Base-by-base conservation (phyloP, 2,113 vertebrate genomes). In the Pteropus alecto region DNA sequence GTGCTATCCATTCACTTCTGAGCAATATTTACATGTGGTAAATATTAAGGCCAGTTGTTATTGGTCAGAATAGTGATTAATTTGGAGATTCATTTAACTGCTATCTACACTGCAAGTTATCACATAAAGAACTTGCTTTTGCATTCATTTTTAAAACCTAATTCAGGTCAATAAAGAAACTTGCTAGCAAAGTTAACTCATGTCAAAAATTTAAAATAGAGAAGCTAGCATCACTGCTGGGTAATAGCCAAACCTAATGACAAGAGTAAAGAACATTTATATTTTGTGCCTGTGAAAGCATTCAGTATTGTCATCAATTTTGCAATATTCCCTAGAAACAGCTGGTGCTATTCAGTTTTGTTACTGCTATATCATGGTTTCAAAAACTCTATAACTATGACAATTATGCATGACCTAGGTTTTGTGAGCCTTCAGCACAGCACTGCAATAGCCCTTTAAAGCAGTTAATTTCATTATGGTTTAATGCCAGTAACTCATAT, bases 381-480 rank as follows among this genome's bases (percentile, higher is more conserved):
- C 61, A 95, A 38, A 90, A 90, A 12, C 71, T 78, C 54, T 30
- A 22, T 16, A 67, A 30, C 60, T 86, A 13, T 76, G 81, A 24
- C 87, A 95, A 30, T 93, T 93, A 63, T 60, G 73, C 73, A 51
- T 79, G 76, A 87, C 26, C n/a, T 83, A 41, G 30, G 13, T 19
- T 71, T 38, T 30, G 24, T 90, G 24, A 81, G 15, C 85, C 38
- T 51, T 15, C 0, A 46, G 11, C 3, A 85, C 26, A 35, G 0
- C 46, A 91, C 63, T 79, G 60, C 43, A 30, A 19, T 54, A 9
- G 38, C 63, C n/a, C 10, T 87, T 43, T 77, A 90, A 97, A 85
- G 68, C 15, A 90, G 96, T 97, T 95, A 58, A 73, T 97, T 97
- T 90, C 67, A 74, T 84, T 88, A 70, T 86, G 30, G 79, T 81